Evolutionary conservation across 2,888 invertebrate genomes (phyloP).

Genomic region (Craniophora ligustri): DNA sequence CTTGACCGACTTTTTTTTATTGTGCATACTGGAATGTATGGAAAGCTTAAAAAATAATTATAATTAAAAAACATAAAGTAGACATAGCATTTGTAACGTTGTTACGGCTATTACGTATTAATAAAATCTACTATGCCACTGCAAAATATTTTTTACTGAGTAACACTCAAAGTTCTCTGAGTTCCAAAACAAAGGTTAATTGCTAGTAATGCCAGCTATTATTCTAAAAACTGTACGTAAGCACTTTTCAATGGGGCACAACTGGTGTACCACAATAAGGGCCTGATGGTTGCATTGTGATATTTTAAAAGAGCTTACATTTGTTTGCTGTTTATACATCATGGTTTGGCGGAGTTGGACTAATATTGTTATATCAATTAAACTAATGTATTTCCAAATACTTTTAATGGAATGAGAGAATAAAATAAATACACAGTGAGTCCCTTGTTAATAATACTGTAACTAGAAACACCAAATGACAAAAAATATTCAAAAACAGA

Average conservation of each 20-base stretch:
- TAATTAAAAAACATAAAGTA: too few relatives aligned
- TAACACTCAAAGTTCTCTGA: neutral
- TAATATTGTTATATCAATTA: neutral
- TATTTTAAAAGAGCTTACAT: slow-evolving; percentile 10
- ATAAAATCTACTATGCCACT: too few relatives aligned
- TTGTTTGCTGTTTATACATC: neutral
- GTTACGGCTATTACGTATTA: too few relatives aligned
- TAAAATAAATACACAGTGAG: too few relatives aligned
- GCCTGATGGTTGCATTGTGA: slow-evolving; percentile 18
- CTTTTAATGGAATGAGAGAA: too few relatives aligned
- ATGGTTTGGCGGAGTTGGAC: neutral
- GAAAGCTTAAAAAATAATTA: too few relatives aligned
- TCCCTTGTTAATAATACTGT: too few relatives aligned
- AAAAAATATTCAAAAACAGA: too few relatives aligned
- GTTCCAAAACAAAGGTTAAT: slow-evolving; percentile 21
- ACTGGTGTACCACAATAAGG: slow-evolving; percentile 9
- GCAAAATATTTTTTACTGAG: neutral
- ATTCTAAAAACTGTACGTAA: slow-evolving; percentile 13
- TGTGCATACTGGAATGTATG: too few relatives aligned
- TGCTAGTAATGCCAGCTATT: slow-evolving; percentile 12
- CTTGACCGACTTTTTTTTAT: too few relatives aligned
- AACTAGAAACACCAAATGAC: too few relatives aligned
- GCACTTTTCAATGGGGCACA: slow-evolving; percentile 10
- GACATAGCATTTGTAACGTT: too few relatives aligned
- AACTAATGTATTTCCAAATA: neutral